These are phyloP conservation scores for Bryconaethiops microstoma DNA, from an alignment of 2,797 vertebrate genomes.

Conservation along the genomic window DNA sequence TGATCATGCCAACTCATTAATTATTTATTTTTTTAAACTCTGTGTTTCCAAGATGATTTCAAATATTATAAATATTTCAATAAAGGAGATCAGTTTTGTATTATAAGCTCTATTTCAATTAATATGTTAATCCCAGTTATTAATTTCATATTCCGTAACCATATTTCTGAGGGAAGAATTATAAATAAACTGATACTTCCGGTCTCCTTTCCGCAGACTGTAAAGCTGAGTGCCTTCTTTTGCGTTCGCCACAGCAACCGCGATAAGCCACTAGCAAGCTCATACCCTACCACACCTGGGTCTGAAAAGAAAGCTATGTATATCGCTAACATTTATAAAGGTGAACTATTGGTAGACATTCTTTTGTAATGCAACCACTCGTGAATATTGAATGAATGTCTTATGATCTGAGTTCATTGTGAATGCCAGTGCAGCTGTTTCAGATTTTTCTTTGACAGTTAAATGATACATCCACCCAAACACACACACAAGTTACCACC, in stretches of 20 bases:
- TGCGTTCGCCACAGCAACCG: not conserved
- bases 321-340: not conserved
- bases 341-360: not conserved
- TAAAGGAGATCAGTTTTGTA: no score
- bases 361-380: not conserved
- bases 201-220: not conserved
- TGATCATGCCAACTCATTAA: no score
- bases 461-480: not conserved
- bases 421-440: not conserved
- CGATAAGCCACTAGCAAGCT: not conserved
- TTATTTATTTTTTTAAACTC: no score
- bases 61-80: no score
- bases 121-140: not conserved
- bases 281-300: not conserved
- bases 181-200: not conserved
- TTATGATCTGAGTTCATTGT: not conserved
- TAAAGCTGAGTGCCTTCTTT: not conserved
- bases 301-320: not conserved
- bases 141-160: not conserved
- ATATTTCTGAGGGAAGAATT: not conserved
- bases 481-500: not conserved
- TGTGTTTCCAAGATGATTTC: no score
- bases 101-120: no score
- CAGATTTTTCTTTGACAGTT: not conserved
- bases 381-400: no score